Base-by-base conservation (phyloP, 2,797 vertebrate species). In the Cynodonichthys magdalenae region DNA sequence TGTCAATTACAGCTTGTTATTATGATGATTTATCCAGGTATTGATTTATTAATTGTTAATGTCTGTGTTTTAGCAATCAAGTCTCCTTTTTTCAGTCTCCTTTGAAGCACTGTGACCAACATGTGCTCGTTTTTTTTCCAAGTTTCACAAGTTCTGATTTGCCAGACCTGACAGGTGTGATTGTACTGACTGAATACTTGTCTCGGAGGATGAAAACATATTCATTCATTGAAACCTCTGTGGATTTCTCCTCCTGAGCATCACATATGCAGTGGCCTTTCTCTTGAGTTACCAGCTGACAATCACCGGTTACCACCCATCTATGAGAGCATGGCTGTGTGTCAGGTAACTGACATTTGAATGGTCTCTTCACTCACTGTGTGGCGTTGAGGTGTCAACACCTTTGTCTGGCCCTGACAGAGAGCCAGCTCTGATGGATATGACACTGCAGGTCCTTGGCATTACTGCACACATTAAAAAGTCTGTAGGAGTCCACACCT, bases 341-440 rank as follows among this genome's bases (percentile, higher is more conserved):
- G 88, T 90, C 87, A 90, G 84, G 55, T 74, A 71, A 74, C 69
- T 88, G 89, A 88, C 88, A 84, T 86, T 68, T 90, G 84, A 92
- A 90, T 86, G 88, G 84, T 77, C 85, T 82, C 85, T 48, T 87
- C 86, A 82, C 89, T 89, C 88, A 83, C 79, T 27, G 66, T 69
- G 80, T 78, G 77, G 75, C 79, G 87, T 89, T 82, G 62, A 82
- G 67, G 87, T 90, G 91, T 93, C 92, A 88, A 84, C 89, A 90
- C 87, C 86, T 93, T 93, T 93, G 93, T 94, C 87, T 88, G 84
- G 75, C 67, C 64, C 70, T 92, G 93, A 93, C 91, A 92, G 86
- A 78, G 87, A 91, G 91, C 85, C 86, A 62, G 81, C 87, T 85
- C 81, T 93, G 91, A 93, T 87, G 89, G 92, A 93, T 92, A 86